Percentiles rank a stretch among this genome's conserved stretches.
phyloP scores from a whole-genome alignment of 2,888 invertebrate genomes.

The Tipula vernalis region DNA sequence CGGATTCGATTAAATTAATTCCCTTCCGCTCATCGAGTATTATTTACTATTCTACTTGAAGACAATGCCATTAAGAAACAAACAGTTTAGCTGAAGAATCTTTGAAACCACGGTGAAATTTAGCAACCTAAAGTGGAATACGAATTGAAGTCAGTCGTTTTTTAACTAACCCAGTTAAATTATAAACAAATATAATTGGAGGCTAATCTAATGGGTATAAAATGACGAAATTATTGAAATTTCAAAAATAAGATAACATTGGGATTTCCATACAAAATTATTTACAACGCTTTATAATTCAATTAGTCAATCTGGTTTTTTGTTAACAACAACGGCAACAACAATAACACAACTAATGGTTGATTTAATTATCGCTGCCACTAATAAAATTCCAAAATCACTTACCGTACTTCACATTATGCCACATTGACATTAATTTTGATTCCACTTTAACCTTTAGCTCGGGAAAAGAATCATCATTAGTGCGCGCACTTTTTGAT shows the following conservation, averaged over 20 bases:
- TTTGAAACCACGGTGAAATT: too few species aligned
- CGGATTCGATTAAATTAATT: too few species aligned
- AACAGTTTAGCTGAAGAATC: too few species aligned
- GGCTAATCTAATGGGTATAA: too few species aligned
- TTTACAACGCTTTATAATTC: neutral
- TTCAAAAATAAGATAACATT: neutral
- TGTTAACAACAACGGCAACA: neutral
- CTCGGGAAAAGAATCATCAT: constrained; percentile 35
- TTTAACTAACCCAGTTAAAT: too few species aligned
- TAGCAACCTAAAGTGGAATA: too few species aligned
- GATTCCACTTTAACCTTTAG: constrained; percentile 69
- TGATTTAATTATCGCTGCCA: neutral
- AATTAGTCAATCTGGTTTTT: neutral
- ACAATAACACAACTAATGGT: neutral
- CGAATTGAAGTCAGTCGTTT: too few species aligned
- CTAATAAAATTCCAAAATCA: constrained; percentile 15
- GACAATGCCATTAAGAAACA: too few species aligned
- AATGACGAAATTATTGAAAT: too few species aligned
- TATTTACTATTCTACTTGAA: too few species aligned
- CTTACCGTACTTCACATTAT: constrained; percentile 77
- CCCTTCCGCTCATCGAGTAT: too few species aligned
- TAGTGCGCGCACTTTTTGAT: constrained; percentile 26
- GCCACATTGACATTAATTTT: constrained; percentile 77
- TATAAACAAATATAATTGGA: too few species aligned
- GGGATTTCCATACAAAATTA: neutral